Percentiles rank a stretch among this genome's conserved stretches.
phyloP scores from a whole-genome alignment of 2,113 vertebrate species.

The Pteropus alecto region DNA sequence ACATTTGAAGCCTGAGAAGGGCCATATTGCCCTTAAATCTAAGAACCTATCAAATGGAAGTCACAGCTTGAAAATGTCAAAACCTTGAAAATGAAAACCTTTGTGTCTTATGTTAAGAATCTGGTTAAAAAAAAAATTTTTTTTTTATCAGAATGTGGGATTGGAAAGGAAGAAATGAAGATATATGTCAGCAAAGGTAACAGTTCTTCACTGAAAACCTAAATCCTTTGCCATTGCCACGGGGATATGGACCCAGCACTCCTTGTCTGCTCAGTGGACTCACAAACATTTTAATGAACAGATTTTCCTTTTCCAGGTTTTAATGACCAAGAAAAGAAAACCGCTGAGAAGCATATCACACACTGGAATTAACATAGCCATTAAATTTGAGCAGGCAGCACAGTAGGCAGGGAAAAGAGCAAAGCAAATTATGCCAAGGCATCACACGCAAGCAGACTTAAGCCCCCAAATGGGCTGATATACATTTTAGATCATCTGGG shows the following conservation, averaged over 20 bases:
- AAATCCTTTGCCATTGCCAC: neutral
- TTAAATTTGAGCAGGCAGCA: conserved; percentile 20
- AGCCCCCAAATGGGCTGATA: neutral
- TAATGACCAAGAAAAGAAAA: conserved; percentile 24
- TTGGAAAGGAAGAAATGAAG: neutral
- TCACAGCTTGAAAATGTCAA: conserved; percentile 21
- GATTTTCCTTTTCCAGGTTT: neutral
- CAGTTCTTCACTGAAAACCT: neutral
- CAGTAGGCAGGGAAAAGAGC: neutral
- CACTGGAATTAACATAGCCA: neutral
- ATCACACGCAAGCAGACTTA: too few species aligned
- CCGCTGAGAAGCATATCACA: neutral
- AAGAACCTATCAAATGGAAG: neutral
- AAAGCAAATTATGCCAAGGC: neutral
- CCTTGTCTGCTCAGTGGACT: neutral
- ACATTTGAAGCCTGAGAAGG: conserved; percentile 4
- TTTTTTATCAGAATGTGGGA: neutral
- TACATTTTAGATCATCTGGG: neutral
- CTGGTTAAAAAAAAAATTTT: conserved; percentile 1
- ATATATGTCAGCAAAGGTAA: neutral
- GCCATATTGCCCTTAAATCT: neutral
- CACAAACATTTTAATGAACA: neutral
- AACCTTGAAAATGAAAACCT: neutral
- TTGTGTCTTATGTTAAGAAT: conserved; percentile 12
- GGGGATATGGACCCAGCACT: neutral